Conservation (phyloP, 1,140 invertebrate genomes). For the Archivesica marissinica region DNA sequence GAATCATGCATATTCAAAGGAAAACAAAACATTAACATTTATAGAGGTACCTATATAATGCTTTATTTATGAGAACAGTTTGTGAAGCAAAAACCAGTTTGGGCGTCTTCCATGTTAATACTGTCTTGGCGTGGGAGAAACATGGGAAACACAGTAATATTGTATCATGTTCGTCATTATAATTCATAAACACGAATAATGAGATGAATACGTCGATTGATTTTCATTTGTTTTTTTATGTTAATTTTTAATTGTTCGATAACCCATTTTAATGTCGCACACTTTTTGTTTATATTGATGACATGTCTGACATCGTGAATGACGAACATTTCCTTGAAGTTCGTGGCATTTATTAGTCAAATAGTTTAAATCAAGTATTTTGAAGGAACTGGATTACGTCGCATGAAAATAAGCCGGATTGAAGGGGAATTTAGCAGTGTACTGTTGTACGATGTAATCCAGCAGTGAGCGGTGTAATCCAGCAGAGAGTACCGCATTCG, state of each 20-base stretch:
- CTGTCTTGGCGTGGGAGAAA: conserved; percentile 7
- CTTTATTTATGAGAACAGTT: too few species aligned
- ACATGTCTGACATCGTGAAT: not conserved
- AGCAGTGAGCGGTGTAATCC: too few species aligned
- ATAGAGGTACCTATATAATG: too few species aligned
- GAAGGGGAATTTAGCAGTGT: too few species aligned
- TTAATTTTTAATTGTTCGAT: not conserved
- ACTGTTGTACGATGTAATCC: too few species aligned
- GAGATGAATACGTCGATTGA: not conserved
- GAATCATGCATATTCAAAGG: too few species aligned
- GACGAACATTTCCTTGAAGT: not conserved
- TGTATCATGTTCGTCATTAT: not conserved
- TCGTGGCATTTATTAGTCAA: not conserved
- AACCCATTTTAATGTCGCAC: not conserved
- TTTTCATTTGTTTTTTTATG: not conserved
- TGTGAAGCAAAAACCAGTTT: too few species aligned
- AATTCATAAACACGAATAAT: not conserved
- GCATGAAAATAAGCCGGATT: too few species aligned
- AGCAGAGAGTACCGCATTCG: too few species aligned
- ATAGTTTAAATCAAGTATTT: too few species aligned
- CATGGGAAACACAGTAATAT: not conserved
- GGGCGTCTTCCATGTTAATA: not conserved
- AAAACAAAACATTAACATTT: too few species aligned
- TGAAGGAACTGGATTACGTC: too few species aligned
- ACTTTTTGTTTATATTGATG: not conserved